Evolutionary conservation across 2,797 vertebrate species (phyloP).

Genomic region (Neopelma chrysocephalum): DNA sequence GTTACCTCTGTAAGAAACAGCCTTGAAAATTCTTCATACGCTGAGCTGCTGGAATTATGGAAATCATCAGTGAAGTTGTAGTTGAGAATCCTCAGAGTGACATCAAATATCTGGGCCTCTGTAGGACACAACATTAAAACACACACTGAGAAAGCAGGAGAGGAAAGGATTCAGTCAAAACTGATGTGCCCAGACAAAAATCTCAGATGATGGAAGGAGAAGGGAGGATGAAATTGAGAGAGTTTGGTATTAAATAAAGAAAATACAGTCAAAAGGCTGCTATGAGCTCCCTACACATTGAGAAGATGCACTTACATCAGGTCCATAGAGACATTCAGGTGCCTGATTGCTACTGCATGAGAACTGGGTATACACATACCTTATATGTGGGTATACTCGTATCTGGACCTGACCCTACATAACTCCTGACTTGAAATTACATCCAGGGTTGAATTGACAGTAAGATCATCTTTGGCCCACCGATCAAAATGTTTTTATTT

Average conservation of each 20-base stretch:
- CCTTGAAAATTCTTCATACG: constrained; percentile 58
- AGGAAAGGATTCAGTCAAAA: background rate
- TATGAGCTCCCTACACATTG: background rate
- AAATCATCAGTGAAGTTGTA: constrained; percentile 62
- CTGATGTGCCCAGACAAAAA: background rate
- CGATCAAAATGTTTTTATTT: background rate
- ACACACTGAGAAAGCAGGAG: background rate
- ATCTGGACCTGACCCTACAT: background rate
- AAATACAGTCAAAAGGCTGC: background rate
- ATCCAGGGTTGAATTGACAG: background rate
- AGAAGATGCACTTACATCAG: background rate
- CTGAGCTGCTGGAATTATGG: constrained; percentile 29
- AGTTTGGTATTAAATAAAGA: background rate
- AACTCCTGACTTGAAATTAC: background rate
- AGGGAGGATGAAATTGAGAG: background rate
- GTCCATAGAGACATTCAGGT: background rate
- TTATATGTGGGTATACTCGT: background rate
- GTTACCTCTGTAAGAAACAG: constrained; percentile 72
- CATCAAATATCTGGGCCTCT: constrained; percentile 71
- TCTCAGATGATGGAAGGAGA: background rate
- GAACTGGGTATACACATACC: background rate
- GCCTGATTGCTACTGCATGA: background rate
- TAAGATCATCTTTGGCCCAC: background rate
- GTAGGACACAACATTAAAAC: background rate
- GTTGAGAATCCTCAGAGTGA: constrained; percentile 63